Percentiles rank a stretch among this genome's conserved stretches.
Conservation (phyloP, 2,888 invertebrate genomes). For the Hemicrepidius hirtus region DNA sequence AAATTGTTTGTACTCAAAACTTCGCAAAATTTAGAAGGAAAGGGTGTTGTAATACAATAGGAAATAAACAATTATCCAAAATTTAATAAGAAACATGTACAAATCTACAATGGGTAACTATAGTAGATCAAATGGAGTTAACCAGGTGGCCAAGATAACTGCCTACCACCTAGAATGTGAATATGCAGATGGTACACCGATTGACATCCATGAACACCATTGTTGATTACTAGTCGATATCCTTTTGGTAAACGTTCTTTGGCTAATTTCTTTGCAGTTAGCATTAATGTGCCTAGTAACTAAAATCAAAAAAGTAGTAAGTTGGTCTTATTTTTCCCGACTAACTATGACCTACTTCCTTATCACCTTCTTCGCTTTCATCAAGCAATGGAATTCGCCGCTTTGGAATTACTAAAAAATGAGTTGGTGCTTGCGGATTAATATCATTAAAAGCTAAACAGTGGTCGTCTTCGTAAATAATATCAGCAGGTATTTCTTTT, state of each 20-base stretch:
- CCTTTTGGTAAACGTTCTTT: conserved; percentile 79
- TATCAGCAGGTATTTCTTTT: conserved; percentile 86
- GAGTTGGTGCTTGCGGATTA: conserved; percentile 87
- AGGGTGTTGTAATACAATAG: no score
- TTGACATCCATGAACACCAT: conserved; percentile 87
- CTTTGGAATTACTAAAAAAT: conserved; percentile 90
- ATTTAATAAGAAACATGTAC: no score
- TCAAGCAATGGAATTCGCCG: conserved; percentile 80
- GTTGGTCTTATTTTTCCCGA: background rate
- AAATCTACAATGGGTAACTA: no score
- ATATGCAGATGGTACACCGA: conserved; percentile 89
- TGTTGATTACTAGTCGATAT: conserved; percentile 86
- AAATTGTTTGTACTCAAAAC: no score
- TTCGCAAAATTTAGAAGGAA: no score
- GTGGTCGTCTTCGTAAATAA: conserved; percentile 87
- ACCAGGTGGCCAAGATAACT: conserved; percentile 75
- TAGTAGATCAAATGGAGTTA: conserved; percentile 54
- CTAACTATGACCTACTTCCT: conserved; percentile 63
- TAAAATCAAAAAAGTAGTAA: conserved; percentile 66
- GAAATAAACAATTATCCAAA: no score
- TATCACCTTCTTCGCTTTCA: conserved; percentile 75
- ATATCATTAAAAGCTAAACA: conserved; percentile 89
- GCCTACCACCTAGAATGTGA: conserved; percentile 87
- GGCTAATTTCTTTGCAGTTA: conserved; percentile 81
- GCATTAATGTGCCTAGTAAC: conserved; percentile 83